phyloP scores from a whole-genome alignment of 2,797 vertebrate genomes.

The Scomberomorus guttatus region DNA sequence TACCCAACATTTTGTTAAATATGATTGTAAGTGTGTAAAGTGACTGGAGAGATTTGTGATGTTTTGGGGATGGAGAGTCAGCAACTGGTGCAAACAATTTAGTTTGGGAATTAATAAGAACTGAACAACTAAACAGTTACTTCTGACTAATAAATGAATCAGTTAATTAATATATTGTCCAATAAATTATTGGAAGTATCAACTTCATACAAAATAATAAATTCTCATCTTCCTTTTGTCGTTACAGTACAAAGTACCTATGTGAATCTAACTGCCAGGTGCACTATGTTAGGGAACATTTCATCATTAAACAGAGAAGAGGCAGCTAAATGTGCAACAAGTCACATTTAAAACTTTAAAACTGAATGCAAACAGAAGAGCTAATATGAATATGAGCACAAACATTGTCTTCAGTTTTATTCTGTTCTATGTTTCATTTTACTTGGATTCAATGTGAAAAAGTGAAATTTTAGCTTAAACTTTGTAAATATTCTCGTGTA shows the following conservation, averaged over 20 bases:
- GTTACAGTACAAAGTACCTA: not conserved
- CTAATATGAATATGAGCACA: not conserved
- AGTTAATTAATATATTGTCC: too few species aligned
- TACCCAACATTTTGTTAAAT: not conserved
- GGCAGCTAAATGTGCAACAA: slow-evolving; percentile 1
- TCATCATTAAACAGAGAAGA: not conserved
- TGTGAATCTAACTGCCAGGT: not conserved
- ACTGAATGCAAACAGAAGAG: not conserved
- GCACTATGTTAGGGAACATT: not conserved
- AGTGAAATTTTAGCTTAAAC: too few species aligned
- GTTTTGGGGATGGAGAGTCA: not conserved
- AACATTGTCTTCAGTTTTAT: too few species aligned
- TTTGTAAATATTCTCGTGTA: too few species aligned
- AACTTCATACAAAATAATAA: too few species aligned
- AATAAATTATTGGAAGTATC: too few species aligned
- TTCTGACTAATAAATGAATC: not conserved
- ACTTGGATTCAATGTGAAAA: too few species aligned
- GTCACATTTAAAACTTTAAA: not conserved
- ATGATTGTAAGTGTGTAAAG: not conserved
- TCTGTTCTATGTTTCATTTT: too few species aligned
- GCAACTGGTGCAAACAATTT: not conserved
- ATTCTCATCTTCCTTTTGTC: too few species aligned
- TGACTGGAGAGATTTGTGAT: not conserved
- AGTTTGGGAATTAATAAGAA: not conserved
- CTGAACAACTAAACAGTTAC: not conserved